Conservation (phyloP, 2,888 invertebrate genomes). For the Drosophila mercatorum region DNA sequence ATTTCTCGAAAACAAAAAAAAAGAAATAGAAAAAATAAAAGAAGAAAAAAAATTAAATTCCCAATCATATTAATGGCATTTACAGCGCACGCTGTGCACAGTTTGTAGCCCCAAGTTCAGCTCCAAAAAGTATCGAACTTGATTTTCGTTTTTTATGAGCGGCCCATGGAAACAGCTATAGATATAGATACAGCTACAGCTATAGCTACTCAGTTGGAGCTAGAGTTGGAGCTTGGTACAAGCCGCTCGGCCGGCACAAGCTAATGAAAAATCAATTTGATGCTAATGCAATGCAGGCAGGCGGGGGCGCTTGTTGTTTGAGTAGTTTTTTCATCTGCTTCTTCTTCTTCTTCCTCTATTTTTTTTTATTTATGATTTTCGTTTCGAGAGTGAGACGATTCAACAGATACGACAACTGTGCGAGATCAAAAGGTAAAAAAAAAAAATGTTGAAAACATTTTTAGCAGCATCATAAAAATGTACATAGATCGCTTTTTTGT, state of each 20-base stretch:
- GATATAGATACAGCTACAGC: constrained; percentile 10
- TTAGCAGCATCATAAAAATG: constrained; percentile 70
- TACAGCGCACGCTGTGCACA: constrained; percentile 58
- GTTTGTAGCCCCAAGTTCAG: constrained; percentile 50
- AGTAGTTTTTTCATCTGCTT: constrained; percentile 2
- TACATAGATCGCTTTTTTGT: constrained; percentile 45
- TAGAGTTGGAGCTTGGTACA: constrained; percentile 38
- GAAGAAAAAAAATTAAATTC: constrained; percentile 21
- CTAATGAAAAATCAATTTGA: constrained; percentile 72
- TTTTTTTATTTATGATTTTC: constrained; percentile 2
- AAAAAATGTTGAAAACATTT: constrained; percentile 42
- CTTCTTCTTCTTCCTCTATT: neutral
- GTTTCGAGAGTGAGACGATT: constrained; percentile 26
- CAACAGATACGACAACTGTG: constrained; percentile 64
- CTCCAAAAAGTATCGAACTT: constrained; percentile 36
- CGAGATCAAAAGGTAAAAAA: constrained; percentile 48
- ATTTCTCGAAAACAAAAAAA: constrained; percentile 28
- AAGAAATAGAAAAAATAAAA: constrained; percentile 12
- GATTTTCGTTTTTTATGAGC: constrained; percentile 33
- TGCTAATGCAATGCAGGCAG: constrained; percentile 51
- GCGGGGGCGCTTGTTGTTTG: constrained; percentile 23
- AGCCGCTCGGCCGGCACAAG: constrained; percentile 56
- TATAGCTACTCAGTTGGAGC: neutral
- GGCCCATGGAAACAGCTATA: constrained; percentile 9
- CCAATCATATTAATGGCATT: constrained; percentile 55